Evolutionary conservation across 1,140 invertebrate species (phyloP).

Genomic region (Drosophila pectinifera): DNA sequence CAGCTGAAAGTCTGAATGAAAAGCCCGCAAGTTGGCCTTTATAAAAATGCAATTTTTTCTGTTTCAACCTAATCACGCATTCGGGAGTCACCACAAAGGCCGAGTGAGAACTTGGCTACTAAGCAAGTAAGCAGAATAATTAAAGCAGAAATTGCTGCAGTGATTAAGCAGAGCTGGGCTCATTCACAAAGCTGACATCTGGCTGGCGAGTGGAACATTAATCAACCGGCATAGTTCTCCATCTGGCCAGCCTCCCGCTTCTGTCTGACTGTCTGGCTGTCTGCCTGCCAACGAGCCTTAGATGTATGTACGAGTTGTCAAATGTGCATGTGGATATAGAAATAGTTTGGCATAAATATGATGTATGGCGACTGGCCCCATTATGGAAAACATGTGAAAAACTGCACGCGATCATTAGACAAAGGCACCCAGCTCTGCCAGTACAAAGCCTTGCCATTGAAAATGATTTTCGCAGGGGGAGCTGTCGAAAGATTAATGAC

Average conservation of each 20-base stretch:
- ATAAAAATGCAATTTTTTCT: too few relatives aligned
- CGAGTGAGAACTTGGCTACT: constrained; percentile 11
- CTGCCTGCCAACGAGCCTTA: constrained; percentile 32
- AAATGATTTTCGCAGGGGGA: constrained; percentile 64
- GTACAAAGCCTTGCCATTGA: constrained; percentile 79
- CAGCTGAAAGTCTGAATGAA: background rate
- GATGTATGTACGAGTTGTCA: constrained; percentile 45
- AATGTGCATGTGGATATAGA: constrained; percentile 60
- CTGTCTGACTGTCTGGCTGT: constrained; percentile 15
- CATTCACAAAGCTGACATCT: constrained; percentile 73
- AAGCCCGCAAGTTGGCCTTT: too few relatives aligned
- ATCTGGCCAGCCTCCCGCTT: constrained; percentile 53
- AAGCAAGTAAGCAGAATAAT: constrained; percentile 20
- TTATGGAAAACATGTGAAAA: constrained; percentile 74
- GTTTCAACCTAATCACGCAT: constrained; percentile 4
- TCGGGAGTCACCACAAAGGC: constrained; percentile 9
- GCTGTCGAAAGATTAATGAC: constrained; percentile 80
- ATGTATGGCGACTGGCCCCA: constrained; percentile 68
- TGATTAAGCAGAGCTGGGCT: constrained; percentile 59
- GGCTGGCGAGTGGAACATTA: constrained; percentile 62
- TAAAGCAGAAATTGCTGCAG: constrained; percentile 34
- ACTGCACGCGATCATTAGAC: constrained; percentile 82
- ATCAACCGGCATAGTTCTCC: constrained; percentile 64
- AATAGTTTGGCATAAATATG: constrained; percentile 81
- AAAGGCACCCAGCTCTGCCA: constrained; percentile 43